Conservation (phyloP, 2,888 invertebrate species). For the Drosophila subsilvestris region DNA sequence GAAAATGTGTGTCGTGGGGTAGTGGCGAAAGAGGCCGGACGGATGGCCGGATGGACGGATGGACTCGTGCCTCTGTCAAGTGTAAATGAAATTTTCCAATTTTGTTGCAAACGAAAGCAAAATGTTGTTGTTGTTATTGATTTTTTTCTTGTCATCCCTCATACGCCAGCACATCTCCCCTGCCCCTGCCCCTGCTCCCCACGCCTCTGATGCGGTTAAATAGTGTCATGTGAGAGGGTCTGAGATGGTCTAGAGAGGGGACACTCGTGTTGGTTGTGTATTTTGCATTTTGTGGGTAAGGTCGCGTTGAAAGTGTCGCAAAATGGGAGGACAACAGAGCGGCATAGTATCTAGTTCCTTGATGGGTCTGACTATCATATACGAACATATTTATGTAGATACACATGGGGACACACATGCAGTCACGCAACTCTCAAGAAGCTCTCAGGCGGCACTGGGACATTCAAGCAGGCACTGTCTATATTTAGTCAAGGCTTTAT, state of each 20-base stretch:
- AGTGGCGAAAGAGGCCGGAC: conserved; percentile 9
- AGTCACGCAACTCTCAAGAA: conserved; percentile 21
- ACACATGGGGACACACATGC: background rate
- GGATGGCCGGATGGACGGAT: too few relatives aligned
- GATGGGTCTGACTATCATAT: background rate
- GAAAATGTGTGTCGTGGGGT: background rate
- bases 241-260: background rate
- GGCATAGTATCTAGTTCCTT: conserved; percentile 1
- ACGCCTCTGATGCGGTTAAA: conserved; percentile 35
- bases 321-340: conserved; percentile 37
- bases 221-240: conserved; percentile 38
- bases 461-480: conserved; percentile 33
- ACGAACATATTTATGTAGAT: background rate
- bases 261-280: conserved; percentile 7
- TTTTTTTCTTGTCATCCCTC: conserved; percentile 53
- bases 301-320: conserved; percentile 47
- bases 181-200: too few relatives aligned
- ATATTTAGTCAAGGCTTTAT: conserved; percentile 46
- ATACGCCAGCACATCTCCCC: background rate
- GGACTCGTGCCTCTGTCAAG: conserved; percentile 61
- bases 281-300: conserved; percentile 47
- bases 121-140: conserved; percentile 60
- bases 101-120: conserved; percentile 58
- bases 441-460: conserved; percentile 30
- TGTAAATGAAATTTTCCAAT: conserved; percentile 72